Conservation (phyloP, 2,888 invertebrate genomes). For the Rhagonycha lutea region DNA sequence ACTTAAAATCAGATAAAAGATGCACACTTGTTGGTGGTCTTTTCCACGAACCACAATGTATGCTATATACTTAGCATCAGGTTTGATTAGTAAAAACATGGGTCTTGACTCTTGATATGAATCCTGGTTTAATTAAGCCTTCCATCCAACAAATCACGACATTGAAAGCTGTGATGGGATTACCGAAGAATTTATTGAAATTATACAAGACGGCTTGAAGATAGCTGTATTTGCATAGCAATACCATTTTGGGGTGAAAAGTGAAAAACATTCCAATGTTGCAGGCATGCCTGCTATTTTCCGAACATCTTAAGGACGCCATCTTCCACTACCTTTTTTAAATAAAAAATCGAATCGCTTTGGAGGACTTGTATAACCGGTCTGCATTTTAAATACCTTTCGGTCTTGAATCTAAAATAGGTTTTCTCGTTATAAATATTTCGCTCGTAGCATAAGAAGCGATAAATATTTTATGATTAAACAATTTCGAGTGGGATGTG, state of each 20-base stretch:
- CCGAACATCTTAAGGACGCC: constrained; percentile 15
- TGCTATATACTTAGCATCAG: neutral
- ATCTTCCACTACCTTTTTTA: constrained; percentile 12
- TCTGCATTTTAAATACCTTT: constrained; percentile 11
- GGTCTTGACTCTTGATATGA: neutral
- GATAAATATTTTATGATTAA: neutral
- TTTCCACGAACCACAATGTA: neutral
- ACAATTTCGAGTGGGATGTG: neutral
- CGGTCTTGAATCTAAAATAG: constrained; percentile 7
- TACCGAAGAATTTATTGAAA: neutral
- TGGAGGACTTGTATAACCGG: constrained; percentile 13
- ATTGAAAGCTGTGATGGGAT: neutral
- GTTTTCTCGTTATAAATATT: neutral
- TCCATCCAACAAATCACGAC: neutral
- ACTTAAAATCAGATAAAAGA: neutral
- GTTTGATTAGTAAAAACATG: neutral
- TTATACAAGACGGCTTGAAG: neutral
- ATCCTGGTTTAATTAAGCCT: neutral
- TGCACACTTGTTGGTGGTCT: neutral
- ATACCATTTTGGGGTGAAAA: neutral
- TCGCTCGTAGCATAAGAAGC: neutral
- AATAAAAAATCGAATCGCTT: constrained; percentile 5
- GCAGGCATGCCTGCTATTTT: neutral
- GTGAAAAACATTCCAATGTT: neutral
- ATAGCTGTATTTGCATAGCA: too few relatives aligned